Percentiles rank a stretch among this genome's conserved stretches.
These are phyloP conservation scores for Hanleya hanleyi DNA, from an alignment of 2,888 invertebrate species.

Conservation along the genomic window DNA sequence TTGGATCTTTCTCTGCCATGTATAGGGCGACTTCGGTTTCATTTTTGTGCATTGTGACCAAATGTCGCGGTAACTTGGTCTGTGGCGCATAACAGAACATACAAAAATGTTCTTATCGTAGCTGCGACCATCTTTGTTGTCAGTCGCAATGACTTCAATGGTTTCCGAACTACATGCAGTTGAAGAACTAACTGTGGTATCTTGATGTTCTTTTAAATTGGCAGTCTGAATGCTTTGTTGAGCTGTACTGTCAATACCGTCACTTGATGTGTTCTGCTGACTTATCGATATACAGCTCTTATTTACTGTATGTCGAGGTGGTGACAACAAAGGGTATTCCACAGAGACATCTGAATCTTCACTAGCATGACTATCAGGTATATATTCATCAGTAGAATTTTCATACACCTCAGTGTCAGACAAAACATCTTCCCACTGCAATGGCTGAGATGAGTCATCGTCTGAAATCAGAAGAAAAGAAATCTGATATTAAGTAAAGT, in stretches of 20 bases:
- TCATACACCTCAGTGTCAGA: not conserved
- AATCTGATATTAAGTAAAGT: too few species aligned
- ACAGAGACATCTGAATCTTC: not conserved
- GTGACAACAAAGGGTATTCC: not conserved
- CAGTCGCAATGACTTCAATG: not conserved
- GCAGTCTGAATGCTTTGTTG: not conserved
- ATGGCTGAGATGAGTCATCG: not conserved
- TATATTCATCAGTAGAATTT: not conserved
- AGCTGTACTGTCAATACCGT: not conserved
- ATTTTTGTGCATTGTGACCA: not conserved
- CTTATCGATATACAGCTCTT: not conserved
- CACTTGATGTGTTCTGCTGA: not conserved
- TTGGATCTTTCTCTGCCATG: not conserved
- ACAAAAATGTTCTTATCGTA: not conserved
- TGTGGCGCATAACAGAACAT: not conserved
- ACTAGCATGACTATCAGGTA: not conserved
- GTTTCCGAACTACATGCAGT: not conserved
- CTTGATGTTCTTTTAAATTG: not conserved
- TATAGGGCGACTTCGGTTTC: not conserved
- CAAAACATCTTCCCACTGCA: not conserved
- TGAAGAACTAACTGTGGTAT: not conserved
- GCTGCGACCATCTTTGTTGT: not conserved
- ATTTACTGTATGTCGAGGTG: not conserved
- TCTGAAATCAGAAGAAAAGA: not conserved
- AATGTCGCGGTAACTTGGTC: conserved; percentile 1